phyloP scores from a whole-genome alignment of 2,797 vertebrate genomes.

The Trachops cirrhosus region DNA sequence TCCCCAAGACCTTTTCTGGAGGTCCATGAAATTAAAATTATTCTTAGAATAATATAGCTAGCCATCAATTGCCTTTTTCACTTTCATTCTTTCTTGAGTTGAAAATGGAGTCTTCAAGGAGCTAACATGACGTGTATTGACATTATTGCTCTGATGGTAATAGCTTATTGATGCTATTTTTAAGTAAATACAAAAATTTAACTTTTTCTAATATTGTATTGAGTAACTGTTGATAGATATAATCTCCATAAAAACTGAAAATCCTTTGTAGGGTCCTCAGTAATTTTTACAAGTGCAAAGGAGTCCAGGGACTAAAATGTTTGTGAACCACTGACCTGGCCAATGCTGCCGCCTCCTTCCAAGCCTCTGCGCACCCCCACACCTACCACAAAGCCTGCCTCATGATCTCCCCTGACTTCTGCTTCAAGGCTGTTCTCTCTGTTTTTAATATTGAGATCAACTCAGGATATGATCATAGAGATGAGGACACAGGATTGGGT shows the following conservation, averaged over 20 bases:
- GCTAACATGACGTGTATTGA: neutral
- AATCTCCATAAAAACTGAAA: neutral
- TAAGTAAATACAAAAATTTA: neutral
- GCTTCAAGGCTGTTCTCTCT: neutral
- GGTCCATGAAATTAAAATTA: neutral
- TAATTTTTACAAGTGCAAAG: neutral
- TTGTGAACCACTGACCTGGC: neutral
- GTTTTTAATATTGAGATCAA: neutral
- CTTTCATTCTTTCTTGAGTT: neutral
- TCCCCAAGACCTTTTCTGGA: neutral
- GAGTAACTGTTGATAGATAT: neutral
- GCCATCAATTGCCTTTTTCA: neutral
- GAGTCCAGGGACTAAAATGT: neutral
- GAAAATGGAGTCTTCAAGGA: neutral
- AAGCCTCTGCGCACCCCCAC: neutral
- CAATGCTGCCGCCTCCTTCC: neutral
- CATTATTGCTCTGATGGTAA: neutral
- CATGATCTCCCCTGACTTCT: neutral
- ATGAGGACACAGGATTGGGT: neutral
- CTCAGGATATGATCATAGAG: neutral
- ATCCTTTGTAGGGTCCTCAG: neutral
- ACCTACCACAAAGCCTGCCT: neutral
- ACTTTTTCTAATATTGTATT: neutral
- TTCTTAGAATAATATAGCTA: neutral
- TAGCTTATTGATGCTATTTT: neutral